Evolutionary conservation across 2,113 vertebrate genomes (phyloP), one percentile per base, ranked within the genome.

Genomic region (Hypocryptadius cinnamomeus): DNA sequence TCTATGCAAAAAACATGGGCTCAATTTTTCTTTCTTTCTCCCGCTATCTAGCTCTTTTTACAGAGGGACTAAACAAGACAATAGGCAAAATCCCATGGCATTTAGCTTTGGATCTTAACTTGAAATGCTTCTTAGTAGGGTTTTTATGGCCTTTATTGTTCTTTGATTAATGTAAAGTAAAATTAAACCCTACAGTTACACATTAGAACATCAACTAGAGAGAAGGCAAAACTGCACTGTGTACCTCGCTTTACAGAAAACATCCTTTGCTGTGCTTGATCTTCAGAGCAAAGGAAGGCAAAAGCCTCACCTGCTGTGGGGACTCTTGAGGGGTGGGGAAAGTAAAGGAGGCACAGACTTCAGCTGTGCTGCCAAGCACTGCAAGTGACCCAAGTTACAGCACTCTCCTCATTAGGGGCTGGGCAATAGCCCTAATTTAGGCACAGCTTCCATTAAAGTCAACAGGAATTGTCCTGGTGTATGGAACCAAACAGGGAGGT

Each of bases 21-120:
- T 98, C 97, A 81, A 98, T 99, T 99, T 98, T 98, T 98, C 98
- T 98, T 98, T 98, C 98, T 98, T 98, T 98, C 97, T 97, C 68
- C 31, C 63, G 95, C 97, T 95, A 92, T 97, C 96, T 95, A 90
- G 94, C 94, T 97, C 98, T 97, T 97, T 97, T 97, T 97, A 66
- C 93, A 69, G 92, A 93, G 68, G 80, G 90, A 93, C 85, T 44
- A 73, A 91, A 72, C 90, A 89, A 96, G 97, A 98, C 97, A 98
- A 97, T 97, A 88, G 97, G 84, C 79, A 93, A 95, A 95, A 95
- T 94, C 96, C 97, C 97, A 76, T 81, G 95, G 96, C 76, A 94
- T 96, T 98, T 71, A 73, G 97, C 96, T 73, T 77, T 93, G 97
- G 96, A 91, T 96, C 95, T 96, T 90, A 91, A 95, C 96, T 96